Percentiles rank a stretch among this genome's conserved stretches.
phyloP scores from a whole-genome alignment of 1,140 invertebrate species.

The Holotrichia oblita region DNA sequence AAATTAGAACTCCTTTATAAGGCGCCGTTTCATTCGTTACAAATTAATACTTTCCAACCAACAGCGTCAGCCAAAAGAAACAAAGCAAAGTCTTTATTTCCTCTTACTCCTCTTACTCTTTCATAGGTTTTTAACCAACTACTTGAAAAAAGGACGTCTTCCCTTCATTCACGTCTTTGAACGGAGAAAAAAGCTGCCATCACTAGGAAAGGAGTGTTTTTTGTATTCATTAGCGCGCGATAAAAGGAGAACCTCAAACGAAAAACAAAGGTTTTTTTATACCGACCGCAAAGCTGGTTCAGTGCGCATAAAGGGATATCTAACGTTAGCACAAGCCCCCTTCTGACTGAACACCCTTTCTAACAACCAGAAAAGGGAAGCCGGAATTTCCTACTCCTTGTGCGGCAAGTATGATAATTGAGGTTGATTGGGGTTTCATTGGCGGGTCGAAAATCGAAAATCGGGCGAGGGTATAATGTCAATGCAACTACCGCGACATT shows the following conservation, averaged over 20 bases:
- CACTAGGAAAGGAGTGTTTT: background rate
- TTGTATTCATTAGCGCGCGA: slow-evolving; percentile 6
- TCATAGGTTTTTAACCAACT: background rate
- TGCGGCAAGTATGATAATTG: slow-evolving; percentile 52
- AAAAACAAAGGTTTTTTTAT: too few species aligned
- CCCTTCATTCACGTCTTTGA: background rate
- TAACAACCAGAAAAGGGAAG: background rate
- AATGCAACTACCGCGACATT: slow-evolving; percentile 47
- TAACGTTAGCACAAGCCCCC: background rate
- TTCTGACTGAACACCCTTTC: background rate
- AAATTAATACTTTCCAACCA: too few species aligned
- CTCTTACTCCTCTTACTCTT: background rate
- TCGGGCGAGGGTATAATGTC: slow-evolving; percentile 44
- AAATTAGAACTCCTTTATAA: too few species aligned
- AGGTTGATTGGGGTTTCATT: slow-evolving; percentile 52
- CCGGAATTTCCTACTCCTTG: background rate
- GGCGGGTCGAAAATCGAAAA: slow-evolving; percentile 45
- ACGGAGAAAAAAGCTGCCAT: background rate
- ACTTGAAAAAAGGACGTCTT: background rate
- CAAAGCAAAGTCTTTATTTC: too few species aligned
- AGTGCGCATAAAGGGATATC: background rate
- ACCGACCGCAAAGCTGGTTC: slow-evolving; percentile 14
- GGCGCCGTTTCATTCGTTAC: too few species aligned
- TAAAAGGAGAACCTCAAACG: background rate
- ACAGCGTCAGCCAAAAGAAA: too few species aligned